Evolutionary conservation across 2,888 invertebrate genomes (phyloP), one percentile per base, ranked within the genome.

Genomic region (Rhodophaea formosa): DNA sequence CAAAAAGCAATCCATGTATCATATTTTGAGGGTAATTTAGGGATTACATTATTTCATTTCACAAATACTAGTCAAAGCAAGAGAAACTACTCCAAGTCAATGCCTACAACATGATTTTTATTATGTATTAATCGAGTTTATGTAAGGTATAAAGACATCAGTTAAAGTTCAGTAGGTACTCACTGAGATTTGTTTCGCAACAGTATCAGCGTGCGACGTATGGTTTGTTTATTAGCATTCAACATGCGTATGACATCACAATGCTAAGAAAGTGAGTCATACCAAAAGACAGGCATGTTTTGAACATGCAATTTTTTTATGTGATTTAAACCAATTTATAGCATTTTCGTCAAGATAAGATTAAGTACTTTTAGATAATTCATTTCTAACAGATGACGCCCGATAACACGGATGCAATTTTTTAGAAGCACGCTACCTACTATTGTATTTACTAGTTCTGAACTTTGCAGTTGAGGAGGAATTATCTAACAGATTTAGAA

Each of bases 171-270:
- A 39, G 12, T 10, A 35, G 12, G 12, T 47, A 12, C 23, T 42
- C 17, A 23, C 23, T 23, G 53, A 42, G 53, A 53, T 44, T 43
- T 44, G 53, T 42, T 39, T 53, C 43, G 55, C 46, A 58, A 53
- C 46, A 66, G 61, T 62, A 63, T 62, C 59, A 65, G 70, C 65
- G 68, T 65, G 68, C 68, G 72, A 68, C 71, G 62, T 59, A 59
- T 66, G 61, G 70, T 72, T 75, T 80, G 73, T 80, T 83, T 82
- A 82, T 82, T 79, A 77, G 65, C 74, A 79, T 80, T 75, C 76
- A 77, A 64, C 75, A 80, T 80, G 73, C 77, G 77, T 67, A 84
- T 88, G 86, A 86, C 85, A 86, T 84, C 87, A 89, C 83, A 86
- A 79, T 81, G 75, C 75, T 74, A 79, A 76, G 67, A 75, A 70